Base-by-base conservation (phyloP, 2,888 invertebrate genomes). In the Biston betularia region DNA sequence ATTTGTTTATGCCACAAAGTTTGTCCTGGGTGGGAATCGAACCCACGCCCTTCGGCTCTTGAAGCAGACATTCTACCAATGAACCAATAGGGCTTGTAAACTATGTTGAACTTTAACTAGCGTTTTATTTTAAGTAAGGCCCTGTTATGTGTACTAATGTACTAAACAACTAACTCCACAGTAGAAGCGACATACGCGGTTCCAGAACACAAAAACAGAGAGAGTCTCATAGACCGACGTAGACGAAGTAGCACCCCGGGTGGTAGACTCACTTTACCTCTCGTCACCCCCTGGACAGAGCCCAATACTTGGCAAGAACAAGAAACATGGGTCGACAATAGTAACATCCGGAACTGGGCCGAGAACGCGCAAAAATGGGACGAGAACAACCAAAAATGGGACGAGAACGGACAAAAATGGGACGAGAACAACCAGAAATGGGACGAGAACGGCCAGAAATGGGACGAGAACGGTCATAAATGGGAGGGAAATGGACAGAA, bases 181-280 rank as follows among this genome's bases (percentile, higher is more conserved):
- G 78, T 83, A 78, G 93, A 93, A 81, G 92, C 91, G 33, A 93
- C 93, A 9, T 93, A 93, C 77, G 92, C 93, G 0, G 92, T 93
- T 0, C 93, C 93, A 0, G 90, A 89, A 50, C 91, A 89, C 75
- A 90, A 90, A 56, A 82, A 84, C 54, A 85, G 92, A 1, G 90
- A 90, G 62, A 88, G 88, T 34, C 78, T 93, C 0, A 88, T 90
- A 63, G 92, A 91, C 69, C 84, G 93, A 0, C 84, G 93, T 0
- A 85, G 93, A 0, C 79, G 92, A 6, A 90, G 90, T 71, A 89
- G 89, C 75, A 90, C 92, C 0, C 93, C 92, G 0, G 92, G 92
- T 0, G 89, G 87, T 0, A 80, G 89, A 0, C 84, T 91, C 1
- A 88, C 92, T 0, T 80, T 92, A 0, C 91, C 91, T 1, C 85